Base-by-base conservation (phyloP, 2,888 invertebrate genomes). In the Anoplius nigerrimus region DNA sequence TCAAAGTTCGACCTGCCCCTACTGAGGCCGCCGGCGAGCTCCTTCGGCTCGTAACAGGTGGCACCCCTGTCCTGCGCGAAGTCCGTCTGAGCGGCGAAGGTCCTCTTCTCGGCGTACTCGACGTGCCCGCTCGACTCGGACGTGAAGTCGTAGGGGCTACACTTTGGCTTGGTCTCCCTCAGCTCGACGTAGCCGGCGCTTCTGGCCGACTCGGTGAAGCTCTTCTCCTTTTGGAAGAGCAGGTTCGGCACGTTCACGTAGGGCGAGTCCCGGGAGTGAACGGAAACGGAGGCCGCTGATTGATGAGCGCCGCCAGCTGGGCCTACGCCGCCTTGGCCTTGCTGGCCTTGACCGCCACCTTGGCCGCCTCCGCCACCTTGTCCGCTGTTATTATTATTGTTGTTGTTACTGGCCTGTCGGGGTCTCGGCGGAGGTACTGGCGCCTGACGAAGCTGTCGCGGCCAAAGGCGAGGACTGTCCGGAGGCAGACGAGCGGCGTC, bases 391-490 rank as follows among this genome's bases (percentile, higher is more conserved):
- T 6, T 24, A 4, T 20, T 22, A 15, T 53, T 34, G 59, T 45
- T 54, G 68, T 34, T 60, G 89, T 86, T 55, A 89, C 88, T 42
- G 66, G 57, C 58, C 63, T 62, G 55, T 34, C 69, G 66, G 16
- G 79, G 79, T 21, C 79, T 55, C n/a, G 79, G 91, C 62, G 67
- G 91, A 86, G 84, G 91, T 86, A 80, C 89, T 56, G 82, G 90
- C 81, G 69, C 90, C 88, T 78, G 91, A 76, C 88, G 84, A 16
- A 83, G 76, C 27, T 89, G 84, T 66, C 92, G 90, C 57, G 93
- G 93, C 90, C 94, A 86, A 73, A 94, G 89, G 70, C 94, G 91
- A 22, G 94, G 95, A 84, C 94, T 94, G 83, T 93, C 94, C 11
- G 34, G 34, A 11, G 34, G 34, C 57, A 94, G 94, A 54, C 90